Conservation (phyloP, 1,140 invertebrate species). For the Lysiphlebus fabarum region DNA sequence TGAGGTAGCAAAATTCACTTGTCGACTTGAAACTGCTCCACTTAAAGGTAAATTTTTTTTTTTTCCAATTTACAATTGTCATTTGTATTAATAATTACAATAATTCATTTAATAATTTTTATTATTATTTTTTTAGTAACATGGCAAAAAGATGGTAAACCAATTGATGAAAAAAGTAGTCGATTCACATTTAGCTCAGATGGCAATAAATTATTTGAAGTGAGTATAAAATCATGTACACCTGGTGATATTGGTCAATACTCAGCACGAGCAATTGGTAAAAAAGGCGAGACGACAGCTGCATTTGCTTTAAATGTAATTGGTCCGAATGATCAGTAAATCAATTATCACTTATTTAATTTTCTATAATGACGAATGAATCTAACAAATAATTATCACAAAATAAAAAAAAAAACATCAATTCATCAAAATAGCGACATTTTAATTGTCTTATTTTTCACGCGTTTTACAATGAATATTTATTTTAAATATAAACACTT, state of each 20-base stretch:
- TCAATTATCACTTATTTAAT: background rate
- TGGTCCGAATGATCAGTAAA: slow-evolving; percentile 45
- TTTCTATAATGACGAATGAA: background rate
- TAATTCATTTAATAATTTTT: slow-evolving; percentile 6
- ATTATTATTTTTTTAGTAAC: slow-evolving; percentile 50
- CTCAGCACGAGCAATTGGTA: slow-evolving; percentile 78
- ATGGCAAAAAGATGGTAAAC: slow-evolving; percentile 91
- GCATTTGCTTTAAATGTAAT: slow-evolving; percentile 85
- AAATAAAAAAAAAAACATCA: background rate
- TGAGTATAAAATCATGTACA: slow-evolving; percentile 73
- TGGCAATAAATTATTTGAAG: slow-evolving; percentile 70
- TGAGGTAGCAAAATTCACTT: slow-evolving; percentile 75
- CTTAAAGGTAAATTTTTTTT: slow-evolving; percentile 58
- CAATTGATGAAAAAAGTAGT: slow-evolving; percentile 68
- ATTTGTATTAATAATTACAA: no score
- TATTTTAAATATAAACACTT: background rate
- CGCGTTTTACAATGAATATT: background rate
- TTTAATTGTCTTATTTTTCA: slow-evolving; percentile 3
- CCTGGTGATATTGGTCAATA: slow-evolving; percentile 87
- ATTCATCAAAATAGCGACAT: no score
- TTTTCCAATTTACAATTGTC: slow-evolving; percentile 3
- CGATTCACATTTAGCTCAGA: slow-evolving; percentile 81
- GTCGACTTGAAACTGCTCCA: slow-evolving; percentile 70
- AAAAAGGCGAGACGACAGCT: slow-evolving; percentile 75
- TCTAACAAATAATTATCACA: background rate